These are phyloP conservation scores for Sardinella longiceps DNA, from an alignment of 2,797 vertebrate genomes.

Conservation along the genomic window DNA sequence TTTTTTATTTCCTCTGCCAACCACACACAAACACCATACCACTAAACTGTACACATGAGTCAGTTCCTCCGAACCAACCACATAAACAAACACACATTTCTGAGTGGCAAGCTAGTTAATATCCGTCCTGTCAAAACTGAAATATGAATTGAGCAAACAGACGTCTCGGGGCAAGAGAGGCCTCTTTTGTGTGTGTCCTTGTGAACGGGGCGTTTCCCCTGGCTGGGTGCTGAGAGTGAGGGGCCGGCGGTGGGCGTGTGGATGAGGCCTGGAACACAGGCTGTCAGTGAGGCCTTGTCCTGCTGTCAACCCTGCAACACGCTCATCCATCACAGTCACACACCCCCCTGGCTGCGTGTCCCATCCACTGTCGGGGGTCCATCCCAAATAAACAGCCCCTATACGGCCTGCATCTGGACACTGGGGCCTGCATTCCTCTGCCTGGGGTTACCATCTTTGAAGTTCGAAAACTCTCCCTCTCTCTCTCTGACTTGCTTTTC, in stretches of 20 bases:
- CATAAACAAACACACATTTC: conserved; percentile 35
- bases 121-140: conserved; percentile 50
- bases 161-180: conserved; percentile 42
- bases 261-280: conserved; percentile 61
- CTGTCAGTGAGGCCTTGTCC: conserved; percentile 61
- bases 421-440: conserved; percentile 74
- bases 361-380: conserved; percentile 61
- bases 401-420: conserved; percentile 51
- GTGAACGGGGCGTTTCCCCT: conserved; percentile 45
- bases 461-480: conserved; percentile 58
- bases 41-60: neutral
- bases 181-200: conserved; percentile 50
- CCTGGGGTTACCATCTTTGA: conserved; percentile 79
- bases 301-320: conserved; percentile 65
- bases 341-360: conserved; percentile 56
- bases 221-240: conserved; percentile 28
- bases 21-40: neutral
- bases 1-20: neutral
- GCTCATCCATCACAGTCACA: conserved; percentile 76
- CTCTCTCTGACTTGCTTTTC: neutral
- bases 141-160: conserved; percentile 52
- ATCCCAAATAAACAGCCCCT: conserved; percentile 71
- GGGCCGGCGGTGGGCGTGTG: conserved; percentile 33
- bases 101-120: conserved; percentile 45
- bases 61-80: conserved; percentile 26